phyloP scores from a whole-genome alignment of 2,113 vertebrate genomes.

The Vicugna pacos region DNA sequence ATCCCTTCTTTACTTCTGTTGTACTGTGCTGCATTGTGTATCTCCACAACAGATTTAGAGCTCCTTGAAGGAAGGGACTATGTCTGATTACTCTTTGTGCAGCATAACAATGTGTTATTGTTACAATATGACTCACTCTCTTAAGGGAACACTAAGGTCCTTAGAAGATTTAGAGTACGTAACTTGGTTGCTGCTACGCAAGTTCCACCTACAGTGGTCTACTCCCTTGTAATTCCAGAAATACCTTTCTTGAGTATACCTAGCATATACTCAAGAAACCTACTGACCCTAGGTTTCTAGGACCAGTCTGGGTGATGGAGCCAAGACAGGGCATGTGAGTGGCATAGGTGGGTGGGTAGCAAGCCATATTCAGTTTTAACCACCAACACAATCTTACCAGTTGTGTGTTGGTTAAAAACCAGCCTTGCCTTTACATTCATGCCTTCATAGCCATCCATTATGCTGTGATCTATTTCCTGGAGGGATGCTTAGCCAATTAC shows the following conservation, averaged over 20 bases:
- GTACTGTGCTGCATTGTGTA: not conserved
- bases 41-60: not conserved
- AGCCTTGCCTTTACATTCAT: not conserved
- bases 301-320: not conserved
- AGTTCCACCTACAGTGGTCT: not conserved
- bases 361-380: not conserved
- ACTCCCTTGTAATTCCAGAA: not conserved
- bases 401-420: too few species aligned
- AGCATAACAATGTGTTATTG: not conserved
- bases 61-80: not conserved
- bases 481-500: not conserved
- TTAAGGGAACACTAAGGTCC: not conserved
- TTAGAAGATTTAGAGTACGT: not conserved
- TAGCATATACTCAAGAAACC: not conserved
- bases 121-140: not conserved
- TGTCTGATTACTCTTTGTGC: conserved; percentile 17
- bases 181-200: not conserved
- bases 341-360: not conserved
- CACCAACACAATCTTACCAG: too few species aligned
- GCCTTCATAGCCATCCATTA: not conserved
- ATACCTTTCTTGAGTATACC: not conserved
- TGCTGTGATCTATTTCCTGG: conserved; percentile 8
- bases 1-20: not conserved
- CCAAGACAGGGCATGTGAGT: not conserved
- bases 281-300: not conserved